Evolutionary conservation across 2,113 vertebrate species (phyloP).

Genomic region (Gopherus flavomarginatus): DNA sequence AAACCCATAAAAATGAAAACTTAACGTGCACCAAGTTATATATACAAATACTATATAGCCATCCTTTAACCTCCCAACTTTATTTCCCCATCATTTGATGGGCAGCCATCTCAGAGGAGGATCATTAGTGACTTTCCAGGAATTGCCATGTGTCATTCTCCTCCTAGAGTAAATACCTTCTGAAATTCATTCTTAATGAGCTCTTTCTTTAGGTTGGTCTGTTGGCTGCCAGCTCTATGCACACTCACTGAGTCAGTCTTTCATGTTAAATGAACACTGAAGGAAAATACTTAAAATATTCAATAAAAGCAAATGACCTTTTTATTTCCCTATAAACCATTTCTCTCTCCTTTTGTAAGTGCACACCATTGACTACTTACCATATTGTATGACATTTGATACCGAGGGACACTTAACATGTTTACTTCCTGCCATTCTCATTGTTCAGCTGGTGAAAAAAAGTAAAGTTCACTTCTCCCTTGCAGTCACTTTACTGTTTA

Average conservation of each 20-base stretch:
- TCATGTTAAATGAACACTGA: background rate
- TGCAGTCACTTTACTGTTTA: background rate
- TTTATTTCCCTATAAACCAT: background rate
- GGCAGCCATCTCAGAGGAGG: background rate
- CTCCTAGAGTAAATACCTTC: background rate
- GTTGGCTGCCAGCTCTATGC: background rate
- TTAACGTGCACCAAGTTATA: background rate
- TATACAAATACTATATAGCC: background rate
- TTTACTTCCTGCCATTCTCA: background rate
- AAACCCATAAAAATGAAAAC: background rate
- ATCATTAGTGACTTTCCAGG: background rate
- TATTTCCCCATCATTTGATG: background rate
- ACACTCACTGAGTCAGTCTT: background rate
- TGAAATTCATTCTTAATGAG: conserved; percentile 21
- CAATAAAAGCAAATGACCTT: conserved; percentile 26
- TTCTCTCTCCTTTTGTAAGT: background rate
- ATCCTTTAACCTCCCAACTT: background rate
- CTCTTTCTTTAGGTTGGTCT: background rate
- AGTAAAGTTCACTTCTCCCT: background rate
- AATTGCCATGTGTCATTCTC: background rate
- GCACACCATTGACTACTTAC: background rate
- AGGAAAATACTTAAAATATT: conserved; percentile 6
- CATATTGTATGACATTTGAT: background rate
- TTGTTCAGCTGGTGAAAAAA: background rate
- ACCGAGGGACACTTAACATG: background rate